phyloP scores from a whole-genome alignment of 2,888 invertebrate species.

The Himalopsyche anomala region DNA sequence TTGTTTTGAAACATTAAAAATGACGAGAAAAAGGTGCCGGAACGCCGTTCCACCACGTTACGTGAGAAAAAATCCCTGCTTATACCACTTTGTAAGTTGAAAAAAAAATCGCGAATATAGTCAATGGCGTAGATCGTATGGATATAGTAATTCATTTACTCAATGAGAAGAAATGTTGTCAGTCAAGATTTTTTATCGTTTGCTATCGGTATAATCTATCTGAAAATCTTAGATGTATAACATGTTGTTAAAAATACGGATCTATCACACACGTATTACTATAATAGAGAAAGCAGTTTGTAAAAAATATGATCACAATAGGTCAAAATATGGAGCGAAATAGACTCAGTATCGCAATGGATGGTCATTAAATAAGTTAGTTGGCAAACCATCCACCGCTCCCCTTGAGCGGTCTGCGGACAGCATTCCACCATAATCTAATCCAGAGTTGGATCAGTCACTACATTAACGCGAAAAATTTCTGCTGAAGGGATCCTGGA shows the following conservation, averaged over 20 bases:
- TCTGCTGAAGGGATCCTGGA: too few relatives aligned
- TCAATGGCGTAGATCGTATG: too few relatives aligned
- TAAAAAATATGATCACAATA: conserved; percentile 4
- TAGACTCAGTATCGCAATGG: neutral
- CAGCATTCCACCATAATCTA: neutral
- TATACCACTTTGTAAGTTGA: too few relatives aligned
- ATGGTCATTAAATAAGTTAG: conserved; percentile 26
- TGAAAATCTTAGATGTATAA: neutral
- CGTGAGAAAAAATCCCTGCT: too few relatives aligned
- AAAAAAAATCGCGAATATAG: too few relatives aligned
- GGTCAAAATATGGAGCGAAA: conserved; percentile 10
- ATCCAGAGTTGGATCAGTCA: neutral
- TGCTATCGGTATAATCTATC: neutral
- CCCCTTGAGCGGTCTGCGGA: neutral
- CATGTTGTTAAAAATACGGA: neutral
- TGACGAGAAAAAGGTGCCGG: too few relatives aligned
- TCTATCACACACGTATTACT: neutral
- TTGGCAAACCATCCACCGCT: conserved; percentile 2
- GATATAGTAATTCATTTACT: too few relatives aligned
- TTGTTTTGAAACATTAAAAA: too few relatives aligned
- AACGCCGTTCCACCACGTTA: too few relatives aligned
- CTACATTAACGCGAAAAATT: neutral
- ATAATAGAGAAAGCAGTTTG: neutral
- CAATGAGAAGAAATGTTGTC: neutral
- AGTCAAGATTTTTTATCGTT: neutral